phyloP scores from a whole-genome alignment of 2,888 invertebrate species.

The Drosophila greeni region DNA sequence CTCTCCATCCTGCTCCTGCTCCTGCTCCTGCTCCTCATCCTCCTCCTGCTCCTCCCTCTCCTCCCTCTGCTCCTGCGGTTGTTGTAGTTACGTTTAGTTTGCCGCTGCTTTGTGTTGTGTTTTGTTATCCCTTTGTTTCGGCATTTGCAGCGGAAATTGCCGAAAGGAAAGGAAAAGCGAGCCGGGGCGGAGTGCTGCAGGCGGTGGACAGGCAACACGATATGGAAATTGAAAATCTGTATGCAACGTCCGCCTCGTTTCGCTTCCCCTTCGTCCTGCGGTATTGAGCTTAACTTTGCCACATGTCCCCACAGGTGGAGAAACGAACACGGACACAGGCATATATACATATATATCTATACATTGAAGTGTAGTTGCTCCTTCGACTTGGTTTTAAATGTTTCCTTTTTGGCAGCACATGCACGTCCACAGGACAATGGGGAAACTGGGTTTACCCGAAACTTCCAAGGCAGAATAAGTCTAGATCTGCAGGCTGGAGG shows the following conservation, averaged over 20 bases:
- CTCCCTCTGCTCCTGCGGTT: too few relatives aligned
- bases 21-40: too few relatives aligned
- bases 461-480: neutral
- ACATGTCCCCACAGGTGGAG: conserved; percentile 12
- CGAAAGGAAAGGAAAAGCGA: conserved; percentile 47
- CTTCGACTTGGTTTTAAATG: neutral
- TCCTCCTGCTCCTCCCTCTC: too few relatives aligned
- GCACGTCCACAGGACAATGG: neutral
- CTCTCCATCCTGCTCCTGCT: neutral
- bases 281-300: conserved; percentile 6
- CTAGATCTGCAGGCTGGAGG: neutral
- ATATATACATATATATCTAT: neutral
- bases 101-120: conserved; percentile 20
- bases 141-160: conserved; percentile 57
- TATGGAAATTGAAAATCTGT: conserved; percentile 57
- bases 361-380: too few relatives aligned
- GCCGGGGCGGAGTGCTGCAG: conserved; percentile 14
- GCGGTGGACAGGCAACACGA: conserved; percentile 35
- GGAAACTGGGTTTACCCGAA: neutral
- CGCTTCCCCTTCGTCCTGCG: neutral
- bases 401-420: neutral
- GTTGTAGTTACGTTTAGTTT: conserved; percentile 31
- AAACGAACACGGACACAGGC: neutral
- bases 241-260: conserved; percentile 40
- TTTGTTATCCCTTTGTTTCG: conserved; percentile 48